Conservation (phyloP, 2,888 invertebrate genomes). For the Hyposoter dolosus region DNA sequence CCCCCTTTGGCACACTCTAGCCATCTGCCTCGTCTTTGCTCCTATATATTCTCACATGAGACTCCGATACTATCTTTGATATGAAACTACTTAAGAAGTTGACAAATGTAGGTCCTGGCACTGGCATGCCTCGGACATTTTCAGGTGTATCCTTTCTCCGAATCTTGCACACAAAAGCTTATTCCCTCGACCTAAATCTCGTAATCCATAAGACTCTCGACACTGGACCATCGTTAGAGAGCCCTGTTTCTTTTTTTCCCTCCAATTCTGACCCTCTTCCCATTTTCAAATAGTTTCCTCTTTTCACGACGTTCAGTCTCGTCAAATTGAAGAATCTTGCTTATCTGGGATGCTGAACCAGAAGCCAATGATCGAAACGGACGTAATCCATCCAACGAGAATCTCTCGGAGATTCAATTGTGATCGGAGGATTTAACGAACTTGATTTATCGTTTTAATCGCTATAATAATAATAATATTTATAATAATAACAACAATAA, state of each 20-base stretch:
- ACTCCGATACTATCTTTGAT: slow-evolving; percentile 1
- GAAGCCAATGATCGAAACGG: not conserved
- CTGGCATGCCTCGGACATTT: not conserved
- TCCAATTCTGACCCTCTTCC: too few species aligned
- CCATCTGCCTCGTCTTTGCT: slow-evolving; percentile 8
- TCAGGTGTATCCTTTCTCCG: slow-evolving; percentile 9
- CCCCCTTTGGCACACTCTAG: slow-evolving; percentile 52
- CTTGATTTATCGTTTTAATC: slow-evolving; percentile 13
- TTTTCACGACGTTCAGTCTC: not conserved
- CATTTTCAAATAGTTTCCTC: not conserved
- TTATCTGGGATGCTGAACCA: not conserved
- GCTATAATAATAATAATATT: slow-evolving; percentile 75
- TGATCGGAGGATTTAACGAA: not conserved
- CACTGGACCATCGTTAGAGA: not conserved
- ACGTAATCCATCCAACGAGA: not conserved
- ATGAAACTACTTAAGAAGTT: slow-evolving; percentile 65
- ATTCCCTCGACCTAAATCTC: not conserved
- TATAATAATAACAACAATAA: slow-evolving; percentile 70
- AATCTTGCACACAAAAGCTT: not conserved
- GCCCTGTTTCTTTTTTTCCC: not conserved
- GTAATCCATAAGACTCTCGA: not conserved
- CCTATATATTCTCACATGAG: not conserved
- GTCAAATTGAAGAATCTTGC: not conserved
- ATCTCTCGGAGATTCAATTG: not conserved
- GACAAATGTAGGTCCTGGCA: slow-evolving; percentile 7